Base-by-base conservation (phyloP, 2,888 invertebrate genomes). In the Stenodera caucasica region DNA sequence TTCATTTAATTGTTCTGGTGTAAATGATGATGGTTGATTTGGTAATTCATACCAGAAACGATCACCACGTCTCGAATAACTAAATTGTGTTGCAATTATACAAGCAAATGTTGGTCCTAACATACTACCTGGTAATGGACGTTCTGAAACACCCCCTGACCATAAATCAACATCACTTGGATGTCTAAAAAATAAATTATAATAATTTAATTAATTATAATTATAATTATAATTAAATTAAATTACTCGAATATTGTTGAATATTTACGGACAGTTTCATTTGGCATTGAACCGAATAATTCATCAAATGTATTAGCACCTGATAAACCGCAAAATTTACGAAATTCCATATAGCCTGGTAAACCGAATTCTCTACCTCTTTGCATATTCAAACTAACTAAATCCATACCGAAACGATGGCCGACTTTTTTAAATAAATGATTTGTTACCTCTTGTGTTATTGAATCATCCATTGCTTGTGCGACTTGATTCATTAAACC, bases 21-120 rank as follows among this genome's bases (percentile, higher is more conserved):
- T 92, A 80, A 96, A 96, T 0, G 94, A 91, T 32, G 95, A 94
- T 0, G 95, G 95, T 80, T 94, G 94, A 77, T 94, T 91, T 23
- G 92, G 91, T 58, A 95, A 83, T 80, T 96, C 96, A 77, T 93
- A 96, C 96, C 96, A 97, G 80, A 96, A 96, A 78, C 96, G 86
- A 81, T 97, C 96, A 63, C 95, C 94, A 69, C 92, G 85, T 78
- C 94, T 87, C 0, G 94, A 86, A 75, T 93, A 92, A 71, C 92
- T 91, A 83, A 96, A 94, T 80, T 96, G 96, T 26, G 92, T 92
- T 26, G 94, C 96, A 72, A 97, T 95, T 65, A 97, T 85, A 77
- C 96, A 97, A 55, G 94, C 94, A 76, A 96, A 96, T 53, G 96
- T 94, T 0, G 96, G 96, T 53, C 97, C 96, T 63, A 97, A 84